Percentiles rank a stretch among this genome's conserved stretches.
Conservation (phyloP, 1,140 invertebrate species). For the Wiebesia pumilae region DNA sequence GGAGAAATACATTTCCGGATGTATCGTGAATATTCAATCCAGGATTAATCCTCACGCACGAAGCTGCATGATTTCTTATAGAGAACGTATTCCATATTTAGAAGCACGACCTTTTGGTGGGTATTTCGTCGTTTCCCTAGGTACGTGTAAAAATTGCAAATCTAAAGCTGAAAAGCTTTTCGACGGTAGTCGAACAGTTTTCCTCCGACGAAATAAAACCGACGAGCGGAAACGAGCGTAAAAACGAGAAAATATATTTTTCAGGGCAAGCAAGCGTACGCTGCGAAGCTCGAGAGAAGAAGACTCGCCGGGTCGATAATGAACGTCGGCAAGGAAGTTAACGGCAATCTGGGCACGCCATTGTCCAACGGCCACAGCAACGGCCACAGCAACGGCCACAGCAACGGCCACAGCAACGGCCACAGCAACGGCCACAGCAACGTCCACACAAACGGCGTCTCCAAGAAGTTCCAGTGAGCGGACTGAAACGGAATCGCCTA, state of each 20-base stretch:
- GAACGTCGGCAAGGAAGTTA: slow-evolving; percentile 20
- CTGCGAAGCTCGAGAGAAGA: slow-evolving; percentile 61
- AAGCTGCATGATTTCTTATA: too few relatives aligned
- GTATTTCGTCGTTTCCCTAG: too few relatives aligned
- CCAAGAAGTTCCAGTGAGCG: slow-evolving; percentile 65
- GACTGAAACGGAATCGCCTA: background rate
- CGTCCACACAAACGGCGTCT: slow-evolving; percentile 64
- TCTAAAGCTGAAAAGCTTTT: background rate
- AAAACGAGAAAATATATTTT: slow-evolving; percentile 43
- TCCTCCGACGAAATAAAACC: too few relatives aligned
- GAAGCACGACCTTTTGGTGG: too few relatives aligned
- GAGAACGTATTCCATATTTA: too few relatives aligned
- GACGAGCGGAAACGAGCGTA: background rate
- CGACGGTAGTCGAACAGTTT: background rate
- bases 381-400: slow-evolving; percentile 66
- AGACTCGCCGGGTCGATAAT: slow-evolving; percentile 37
- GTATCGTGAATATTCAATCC: too few relatives aligned
- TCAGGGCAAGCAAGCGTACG: slow-evolving; percentile 71
- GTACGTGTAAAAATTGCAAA: too few relatives aligned
- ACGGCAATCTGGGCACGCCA: background rate
- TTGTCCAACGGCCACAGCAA: slow-evolving; percentile 46
- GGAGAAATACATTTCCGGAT: too few relatives aligned
- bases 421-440: slow-evolving; percentile 55
- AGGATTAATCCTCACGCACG: too few relatives aligned
- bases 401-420: slow-evolving; percentile 55